Conservation (phyloP, 1,140 invertebrate genomes). For the Dryas iulia region DNA sequence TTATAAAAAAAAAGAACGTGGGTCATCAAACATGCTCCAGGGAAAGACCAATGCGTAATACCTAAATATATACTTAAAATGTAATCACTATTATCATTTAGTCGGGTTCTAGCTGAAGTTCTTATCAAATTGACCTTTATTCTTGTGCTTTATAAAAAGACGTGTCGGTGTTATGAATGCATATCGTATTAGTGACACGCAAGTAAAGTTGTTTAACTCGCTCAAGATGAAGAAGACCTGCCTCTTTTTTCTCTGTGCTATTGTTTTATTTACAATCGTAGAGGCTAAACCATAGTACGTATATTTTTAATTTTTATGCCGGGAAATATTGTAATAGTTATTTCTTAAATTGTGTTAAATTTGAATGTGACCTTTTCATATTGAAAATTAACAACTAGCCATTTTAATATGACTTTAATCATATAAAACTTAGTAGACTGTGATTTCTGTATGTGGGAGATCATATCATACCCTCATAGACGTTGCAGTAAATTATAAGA, state of each 20-base stretch:
- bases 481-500: too few species aligned
- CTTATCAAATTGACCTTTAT: constrained; percentile 2
- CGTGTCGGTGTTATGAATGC: not conserved
- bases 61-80: not conserved
- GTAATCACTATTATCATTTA: not conserved
- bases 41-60: not conserved
- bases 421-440: too few species aligned
- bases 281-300: not conserved
- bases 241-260: not conserved
- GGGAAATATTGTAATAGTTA: too few species aligned
- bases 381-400: too few species aligned
- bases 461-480: too few species aligned
- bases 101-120: not conserved
- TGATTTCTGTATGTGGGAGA: too few species aligned
- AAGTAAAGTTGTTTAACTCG: not conserved
- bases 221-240: not conserved
- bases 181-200: not conserved
- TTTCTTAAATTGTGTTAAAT: too few species aligned
- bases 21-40: not conserved
- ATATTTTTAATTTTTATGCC: not conserved
- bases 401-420: too few species aligned
- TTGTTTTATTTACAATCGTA: not conserved
- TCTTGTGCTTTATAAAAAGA: not conserved
- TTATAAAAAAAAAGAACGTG: not conserved
- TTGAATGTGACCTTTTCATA: too few species aligned